These are phyloP conservation scores for Cuniculus paca DNA, from an alignment of 2,797 vertebrate species.

Conservation along the genomic window DNA sequence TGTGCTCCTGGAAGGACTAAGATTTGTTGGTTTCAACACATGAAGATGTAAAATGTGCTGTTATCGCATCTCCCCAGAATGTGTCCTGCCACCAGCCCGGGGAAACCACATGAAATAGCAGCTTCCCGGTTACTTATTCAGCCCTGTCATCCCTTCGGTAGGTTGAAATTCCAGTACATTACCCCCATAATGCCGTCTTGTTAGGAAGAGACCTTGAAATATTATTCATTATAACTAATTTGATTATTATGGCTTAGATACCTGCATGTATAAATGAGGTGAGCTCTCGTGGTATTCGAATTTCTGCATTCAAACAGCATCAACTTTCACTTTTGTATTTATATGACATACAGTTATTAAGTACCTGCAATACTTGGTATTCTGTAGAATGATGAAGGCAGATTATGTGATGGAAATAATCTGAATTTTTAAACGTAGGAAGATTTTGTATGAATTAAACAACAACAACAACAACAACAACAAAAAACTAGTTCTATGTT, in stretches of 20 bases:
- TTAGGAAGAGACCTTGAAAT: not conserved
- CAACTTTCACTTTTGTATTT: not conserved
- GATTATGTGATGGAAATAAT: not conserved
- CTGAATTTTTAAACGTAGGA: conserved; percentile 2
- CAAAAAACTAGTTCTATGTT: not conserved
- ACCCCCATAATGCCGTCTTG: not conserved
- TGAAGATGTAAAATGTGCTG: conserved; percentile 75
- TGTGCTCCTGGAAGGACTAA: conserved; percentile 71
- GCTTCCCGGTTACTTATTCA: conserved; percentile 8
- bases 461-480: too few relatives aligned
- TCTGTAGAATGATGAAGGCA: not conserved
- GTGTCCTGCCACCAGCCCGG: conserved; percentile 55
- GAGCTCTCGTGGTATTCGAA: not conserved
- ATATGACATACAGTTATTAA: not conserved
- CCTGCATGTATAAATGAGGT: conserved; percentile 45
- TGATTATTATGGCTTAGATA: conserved; percentile 40
- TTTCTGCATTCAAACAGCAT: conserved; percentile 29
- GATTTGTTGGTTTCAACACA: conserved; percentile 75
- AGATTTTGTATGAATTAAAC: conserved; percentile 12
- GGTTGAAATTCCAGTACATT: conserved; percentile 8
- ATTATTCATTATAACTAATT: conserved; percentile 16
- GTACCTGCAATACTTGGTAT: not conserved
- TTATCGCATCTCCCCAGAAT: conserved; percentile 73
- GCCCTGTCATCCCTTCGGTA: not conserved
- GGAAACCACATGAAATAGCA: conserved; percentile 38